Percentiles rank a stretch among this genome's conserved stretches.
Evolutionary conservation across 1,140 invertebrate genomes (phyloP).

Genomic region (Cydia amplana): DNA sequence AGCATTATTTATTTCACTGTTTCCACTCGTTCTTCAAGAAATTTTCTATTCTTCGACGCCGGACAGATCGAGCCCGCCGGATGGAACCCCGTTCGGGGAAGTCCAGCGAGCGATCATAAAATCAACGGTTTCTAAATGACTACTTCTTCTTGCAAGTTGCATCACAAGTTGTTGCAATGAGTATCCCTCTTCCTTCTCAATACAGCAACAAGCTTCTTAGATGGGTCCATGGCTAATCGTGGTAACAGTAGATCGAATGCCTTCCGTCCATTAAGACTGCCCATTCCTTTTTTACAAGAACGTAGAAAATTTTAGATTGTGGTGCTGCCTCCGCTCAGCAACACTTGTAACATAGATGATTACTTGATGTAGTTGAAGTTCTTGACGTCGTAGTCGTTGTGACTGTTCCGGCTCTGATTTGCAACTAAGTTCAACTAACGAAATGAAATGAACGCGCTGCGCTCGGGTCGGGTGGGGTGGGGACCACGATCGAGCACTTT

Average conservation of each 20-base stretch:
- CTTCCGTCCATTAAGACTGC: neutral
- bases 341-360: neutral
- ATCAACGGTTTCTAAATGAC: neutral
- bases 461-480: too few relatives aligned
- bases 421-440: neutral
- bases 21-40: neutral
- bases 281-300: neutral
- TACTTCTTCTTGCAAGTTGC: neutral
- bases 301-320: neutral
- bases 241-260: neutral
- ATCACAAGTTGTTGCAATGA: neutral
- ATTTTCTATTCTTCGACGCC: neutral
- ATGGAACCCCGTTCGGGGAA: constrained; percentile 5
- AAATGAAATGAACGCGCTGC: too few relatives aligned
- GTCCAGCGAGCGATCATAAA: constrained; percentile 1
- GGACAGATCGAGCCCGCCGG: neutral
- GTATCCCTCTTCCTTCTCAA: neutral
- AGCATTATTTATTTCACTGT: too few relatives aligned
- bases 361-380: neutral
- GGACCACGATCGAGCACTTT: too few relatives aligned
- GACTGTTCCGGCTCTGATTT: neutral
- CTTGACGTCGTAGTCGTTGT: neutral
- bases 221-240: neutral
- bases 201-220: neutral
- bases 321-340: neutral